Conservation (phyloP, 2,888 invertebrate genomes). For the Ptychoptera albimana region DNA sequence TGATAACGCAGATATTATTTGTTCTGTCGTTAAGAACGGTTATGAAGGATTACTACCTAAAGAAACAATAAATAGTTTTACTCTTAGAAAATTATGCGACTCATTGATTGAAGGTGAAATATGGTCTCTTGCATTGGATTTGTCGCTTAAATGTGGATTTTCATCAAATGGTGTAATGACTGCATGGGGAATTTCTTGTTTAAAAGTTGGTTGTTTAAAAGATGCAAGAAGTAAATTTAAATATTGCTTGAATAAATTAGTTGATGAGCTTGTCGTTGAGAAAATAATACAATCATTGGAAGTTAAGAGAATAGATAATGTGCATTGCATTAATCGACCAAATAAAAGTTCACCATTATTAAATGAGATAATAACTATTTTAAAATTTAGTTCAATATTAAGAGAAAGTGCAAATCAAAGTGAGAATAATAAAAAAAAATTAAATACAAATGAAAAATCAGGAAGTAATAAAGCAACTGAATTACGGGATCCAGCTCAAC, state of each 20-base stretch:
- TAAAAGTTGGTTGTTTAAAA: slow-evolving; percentile 62
- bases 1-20: slow-evolving; percentile 44
- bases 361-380: slow-evolving; percentile 44
- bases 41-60: slow-evolving; percentile 29
- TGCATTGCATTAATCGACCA: slow-evolving; percentile 29
- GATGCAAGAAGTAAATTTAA: slow-evolving; percentile 32
- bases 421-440: slow-evolving; percentile 2
- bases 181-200: slow-evolving; percentile 73
- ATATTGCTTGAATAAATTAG: slow-evolving; percentile 22
- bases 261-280: neutral
- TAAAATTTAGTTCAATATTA: slow-evolving; percentile 7
- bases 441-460: slow-evolving; percentile 23
- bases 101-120: slow-evolving; percentile 66
- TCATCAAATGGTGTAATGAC: slow-evolving; percentile 66
- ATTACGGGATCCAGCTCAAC: slow-evolving; percentile 39
- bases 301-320: slow-evolving; percentile 7
- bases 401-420: too few relatives aligned
- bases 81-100: slow-evolving; percentile 54
- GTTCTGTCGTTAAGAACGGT: slow-evolving; percentile 36
- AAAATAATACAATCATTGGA: slow-evolving; percentile 2
- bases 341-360: slow-evolving; percentile 49
- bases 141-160: slow-evolving; percentile 75
- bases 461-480: slow-evolving; percentile 27
- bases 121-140: slow-evolving; percentile 66
- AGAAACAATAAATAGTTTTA: slow-evolving; percentile 31